phyloP scores from a whole-genome alignment of 92 coral and sea anemone genomes.

The Virgularia gustaviana region DNA sequence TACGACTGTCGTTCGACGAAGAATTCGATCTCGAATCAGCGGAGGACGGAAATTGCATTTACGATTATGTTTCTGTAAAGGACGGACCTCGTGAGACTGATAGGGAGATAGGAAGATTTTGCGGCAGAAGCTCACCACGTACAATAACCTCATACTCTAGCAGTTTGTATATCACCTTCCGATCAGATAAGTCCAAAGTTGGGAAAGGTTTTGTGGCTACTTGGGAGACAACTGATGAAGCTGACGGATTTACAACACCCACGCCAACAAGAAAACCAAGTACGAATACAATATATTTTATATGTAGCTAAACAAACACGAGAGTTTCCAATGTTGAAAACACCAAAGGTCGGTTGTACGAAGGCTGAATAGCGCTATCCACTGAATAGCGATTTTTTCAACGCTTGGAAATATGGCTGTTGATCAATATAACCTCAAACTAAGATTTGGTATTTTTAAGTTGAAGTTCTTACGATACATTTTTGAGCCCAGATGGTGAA shows the following conservation, averaged over 20 bases:
- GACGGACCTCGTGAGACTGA: slow-evolving; percentile 46
- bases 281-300: too few species aligned
- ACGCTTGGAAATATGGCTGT: too few species aligned
- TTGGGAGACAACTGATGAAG: slow-evolving; percentile 44
- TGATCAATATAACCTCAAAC: too few species aligned
- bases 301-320: too few species aligned
- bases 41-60: slow-evolving; percentile 48
- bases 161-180: slow-evolving; percentile 47
- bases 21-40: slow-evolving; percentile 54
- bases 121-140: slow-evolving; percentile 38
- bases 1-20: slow-evolving; percentile 43
- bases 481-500: too few species aligned
- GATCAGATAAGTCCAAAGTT: slow-evolving; percentile 58
- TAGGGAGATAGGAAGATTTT: slow-evolving; percentile 46
- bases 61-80: slow-evolving; percentile 52
- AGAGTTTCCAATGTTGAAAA: too few species aligned
- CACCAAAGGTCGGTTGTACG: too few species aligned
- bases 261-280: slow-evolving; percentile 17
- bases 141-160: slow-evolving; percentile 46
- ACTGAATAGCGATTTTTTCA: too few species aligned
- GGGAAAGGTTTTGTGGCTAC: slow-evolving; percentile 50
- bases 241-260: background rate
- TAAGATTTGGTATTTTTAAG: too few species aligned
- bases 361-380: too few species aligned
- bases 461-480: too few species aligned